Evolutionary conservation across 2,888 invertebrate genomes (phyloP), one percentile per base, ranked within the genome.

Genomic region (Drosophila rellima): DNA sequence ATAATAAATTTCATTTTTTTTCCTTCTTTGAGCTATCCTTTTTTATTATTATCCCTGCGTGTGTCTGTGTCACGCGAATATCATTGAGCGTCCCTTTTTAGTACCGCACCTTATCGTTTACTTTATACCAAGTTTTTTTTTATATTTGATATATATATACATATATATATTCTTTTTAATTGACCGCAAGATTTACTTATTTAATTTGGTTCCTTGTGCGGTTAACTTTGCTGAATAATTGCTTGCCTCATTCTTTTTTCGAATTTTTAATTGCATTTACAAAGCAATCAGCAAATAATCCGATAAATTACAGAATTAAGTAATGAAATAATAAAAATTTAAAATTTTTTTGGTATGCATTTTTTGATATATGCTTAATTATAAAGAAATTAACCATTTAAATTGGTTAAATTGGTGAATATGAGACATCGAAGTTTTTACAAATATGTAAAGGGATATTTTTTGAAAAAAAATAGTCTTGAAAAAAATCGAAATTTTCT

Each of bases 131-230:
- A 39, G 50, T 40, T 62, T 65, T 55, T 42, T 68, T 68, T 60
- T 35, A 44, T 52, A 44, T 61, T 52, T 40, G n/a, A 44, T 47
- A 47, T 37, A 26, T 54, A 23, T 62, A 44, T 47, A 47, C 31
- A 26, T 54, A 23, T 62, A 45, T 18, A 6, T 20, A 47, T 33
- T 20, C 48, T 60, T 63, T 66, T 13, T 15, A 42, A 37, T 39
- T 54, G 40, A 35, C 78, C 71, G 20, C 68, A 71, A 74, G 65
- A 74, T 78, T 78, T 74, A 74, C 77, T 78, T 75, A 78, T 72
- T 78, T 68, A 78, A 78, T 78, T 78, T 75, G 60, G 44, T 60
- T 13, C 37, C 40, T 47, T 37, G 45, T 67, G 54, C 39, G 57
- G 17, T 62, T 37, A 29, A 54, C 31, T 48, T 70, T 62, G 18